These are phyloP conservation scores for Octopus sinensis DNA, from an alignment of 1,140 invertebrate genomes.

Conservation along the genomic window DNA sequence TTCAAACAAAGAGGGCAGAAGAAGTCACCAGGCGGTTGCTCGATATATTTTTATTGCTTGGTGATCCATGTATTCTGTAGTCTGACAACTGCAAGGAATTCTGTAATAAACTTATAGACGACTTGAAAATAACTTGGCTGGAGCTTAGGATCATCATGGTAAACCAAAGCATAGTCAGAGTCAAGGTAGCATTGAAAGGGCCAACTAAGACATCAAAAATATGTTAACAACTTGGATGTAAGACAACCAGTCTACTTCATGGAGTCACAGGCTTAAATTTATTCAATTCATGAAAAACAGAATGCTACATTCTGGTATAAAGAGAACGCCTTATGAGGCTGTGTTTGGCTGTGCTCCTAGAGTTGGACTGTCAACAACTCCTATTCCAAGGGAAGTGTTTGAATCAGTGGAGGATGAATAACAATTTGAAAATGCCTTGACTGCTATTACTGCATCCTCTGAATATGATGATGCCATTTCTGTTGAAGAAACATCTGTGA, in stretches of 20 bases:
- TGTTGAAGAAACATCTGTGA: no score
- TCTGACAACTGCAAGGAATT: conserved; percentile 37
- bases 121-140: conserved; percentile 20
- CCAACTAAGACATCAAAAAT: not conserved
- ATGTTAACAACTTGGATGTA: not conserved
- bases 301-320: not conserved
- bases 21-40: conserved; percentile 15
- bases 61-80: conserved; percentile 33
- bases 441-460: no score
- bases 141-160: not conserved
- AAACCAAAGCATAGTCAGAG: not conserved
- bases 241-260: not conserved
- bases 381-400: not conserved
- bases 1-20: conserved; percentile 6
- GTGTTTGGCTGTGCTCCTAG: not conserved
- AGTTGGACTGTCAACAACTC: not conserved
- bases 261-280: not conserved
- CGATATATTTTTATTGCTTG: conserved; percentile 29
- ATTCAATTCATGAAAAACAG: conserved; percentile 6
- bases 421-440: not conserved
- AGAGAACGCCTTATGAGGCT: not conserved
- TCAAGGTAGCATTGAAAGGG: not conserved
- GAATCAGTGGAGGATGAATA: not conserved
- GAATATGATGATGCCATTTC: no score
- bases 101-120: conserved; percentile 24